Base-by-base conservation (phyloP, 2,113 vertebrate species). In the Rhombomys opimus region DNA sequence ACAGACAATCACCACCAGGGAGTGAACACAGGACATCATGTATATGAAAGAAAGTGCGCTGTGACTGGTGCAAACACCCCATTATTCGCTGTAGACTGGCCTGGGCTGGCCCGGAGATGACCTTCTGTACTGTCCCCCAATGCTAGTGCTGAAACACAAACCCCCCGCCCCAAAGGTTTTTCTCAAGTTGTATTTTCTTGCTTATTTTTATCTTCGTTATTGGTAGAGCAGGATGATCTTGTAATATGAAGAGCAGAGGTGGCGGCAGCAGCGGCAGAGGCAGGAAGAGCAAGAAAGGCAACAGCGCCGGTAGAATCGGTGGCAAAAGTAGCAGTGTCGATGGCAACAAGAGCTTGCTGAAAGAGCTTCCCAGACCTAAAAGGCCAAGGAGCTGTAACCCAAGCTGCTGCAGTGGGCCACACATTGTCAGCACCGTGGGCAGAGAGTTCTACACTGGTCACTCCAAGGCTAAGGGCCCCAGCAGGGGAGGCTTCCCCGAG, bases 401-500 rank as follows among this genome's bases (percentile, higher is more conserved):
- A 2, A 4, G 25, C 22, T 59, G 68, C 15, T 30, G 0, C 38
- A 15, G 1, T 11, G 15, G 23, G 2, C 3, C 15, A 38, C n/a
- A 20, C 4, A 27, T 18, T 75, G n/a, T 9, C 14, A 20, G 13
- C 32, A 72, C 4, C 12, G 57, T 27, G 22, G 50, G 8, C 86
- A 57, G 67, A 57, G 67, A 41, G 35, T n/a, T 12, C 68, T 59
- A 30, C 25, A 20, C 17, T 30, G 25, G 52, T 73, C 87, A 59
- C 1, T 2, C 2, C 12, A 73, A n/a, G 52, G 52, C 46, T 41
- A 30, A 41, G 35, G 23, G 50, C 54, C 18, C 35, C 32, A 30
- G 35, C 30, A 72, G 14, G 18, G 22, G 9, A n/a, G 25, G 10
- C n/a, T 17, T 6, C 46, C 18, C 20, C 5, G 67, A 27, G 50